Conservation (phyloP, 1,140 invertebrate species). For the Hydropsyche tenuis region DNA sequence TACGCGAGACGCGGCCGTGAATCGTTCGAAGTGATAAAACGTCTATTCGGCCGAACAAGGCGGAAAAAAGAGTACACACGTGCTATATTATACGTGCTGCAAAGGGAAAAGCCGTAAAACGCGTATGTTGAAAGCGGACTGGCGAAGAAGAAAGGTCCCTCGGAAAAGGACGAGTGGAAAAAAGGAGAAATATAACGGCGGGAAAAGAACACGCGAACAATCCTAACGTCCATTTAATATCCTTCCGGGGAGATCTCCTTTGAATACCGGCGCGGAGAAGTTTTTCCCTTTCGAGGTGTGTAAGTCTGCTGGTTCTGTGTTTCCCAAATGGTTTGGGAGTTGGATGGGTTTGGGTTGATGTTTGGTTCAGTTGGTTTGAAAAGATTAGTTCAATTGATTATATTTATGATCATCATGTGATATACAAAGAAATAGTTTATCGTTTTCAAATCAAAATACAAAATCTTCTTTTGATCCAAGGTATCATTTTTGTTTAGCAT, state of each 20-base stretch:
- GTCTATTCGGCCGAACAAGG: conserved; percentile 8
- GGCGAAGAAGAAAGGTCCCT: too few relatives aligned
- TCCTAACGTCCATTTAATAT: conserved; percentile 32
- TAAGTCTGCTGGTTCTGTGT: neutral
- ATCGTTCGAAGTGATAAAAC: conserved; percentile 7
- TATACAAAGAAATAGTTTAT: too few relatives aligned
- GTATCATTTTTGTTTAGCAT: too few relatives aligned
- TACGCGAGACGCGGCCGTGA: neutral
- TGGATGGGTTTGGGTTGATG: too few relatives aligned
- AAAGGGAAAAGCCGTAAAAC: conserved; percentile 6
- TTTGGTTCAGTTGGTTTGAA: too few relatives aligned
- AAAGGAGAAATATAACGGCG: conserved; percentile 1
- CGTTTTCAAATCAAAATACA: too few relatives aligned
- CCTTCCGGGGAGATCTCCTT: conserved; percentile 17
- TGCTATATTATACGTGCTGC: too few relatives aligned
- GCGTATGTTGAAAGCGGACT: neutral
- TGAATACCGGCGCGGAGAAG: conserved; percentile 3
- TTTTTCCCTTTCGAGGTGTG: neutral
- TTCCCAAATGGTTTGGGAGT: too few relatives aligned
- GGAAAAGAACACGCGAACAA: conserved; percentile 22
- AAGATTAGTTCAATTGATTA: too few relatives aligned
- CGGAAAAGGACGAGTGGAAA: too few relatives aligned
- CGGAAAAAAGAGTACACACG: neutral
- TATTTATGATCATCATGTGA: too few relatives aligned
- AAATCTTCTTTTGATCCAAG: too few relatives aligned